Evolutionary conservation across 2,797 vertebrate genomes (phyloP).

Genomic region (Periparus ater): DNA sequence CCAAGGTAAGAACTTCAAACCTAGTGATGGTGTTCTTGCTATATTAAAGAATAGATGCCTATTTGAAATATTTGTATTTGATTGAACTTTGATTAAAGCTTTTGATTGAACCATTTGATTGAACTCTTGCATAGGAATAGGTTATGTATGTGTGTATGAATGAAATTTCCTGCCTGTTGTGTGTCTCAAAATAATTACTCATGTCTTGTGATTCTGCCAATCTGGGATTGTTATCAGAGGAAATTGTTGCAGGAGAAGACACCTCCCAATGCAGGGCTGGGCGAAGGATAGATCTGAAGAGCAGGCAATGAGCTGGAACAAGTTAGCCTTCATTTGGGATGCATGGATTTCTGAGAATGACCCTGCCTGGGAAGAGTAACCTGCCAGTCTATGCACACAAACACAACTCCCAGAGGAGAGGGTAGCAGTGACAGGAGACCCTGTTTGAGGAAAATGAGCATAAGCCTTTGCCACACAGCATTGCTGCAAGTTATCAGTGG

Average conservation of each 20-base stretch:
- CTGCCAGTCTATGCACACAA: neutral
- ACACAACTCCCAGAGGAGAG: neutral
- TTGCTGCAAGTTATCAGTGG: conserved; percentile 3
- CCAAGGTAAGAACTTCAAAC: neutral
- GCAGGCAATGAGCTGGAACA: neutral
- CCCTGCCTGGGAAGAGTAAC: neutral
- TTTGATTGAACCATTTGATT: neutral
- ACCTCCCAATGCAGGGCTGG: neutral
- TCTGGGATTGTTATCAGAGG: neutral
- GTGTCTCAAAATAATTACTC: neutral
- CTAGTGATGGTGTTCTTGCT: neutral
- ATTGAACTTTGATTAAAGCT: neutral
- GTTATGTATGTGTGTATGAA: neutral
- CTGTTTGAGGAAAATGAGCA: conserved; percentile 23
- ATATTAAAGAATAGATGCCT: neutral
- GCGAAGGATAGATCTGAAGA: neutral
- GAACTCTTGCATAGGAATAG: neutral
- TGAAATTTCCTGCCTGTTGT: too few species aligned
- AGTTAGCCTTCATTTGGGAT: neutral
- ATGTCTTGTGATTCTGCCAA: neutral
- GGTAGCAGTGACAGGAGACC: conserved; percentile 2
- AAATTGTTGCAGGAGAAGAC: neutral
- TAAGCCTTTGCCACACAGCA: neutral
- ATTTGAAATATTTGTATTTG: neutral
- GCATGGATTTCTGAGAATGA: neutral